Percentiles rank a stretch among this genome's conserved stretches.
Conservation (phyloP, 2,888 invertebrate species). For the Deilephila porcellus region DNA sequence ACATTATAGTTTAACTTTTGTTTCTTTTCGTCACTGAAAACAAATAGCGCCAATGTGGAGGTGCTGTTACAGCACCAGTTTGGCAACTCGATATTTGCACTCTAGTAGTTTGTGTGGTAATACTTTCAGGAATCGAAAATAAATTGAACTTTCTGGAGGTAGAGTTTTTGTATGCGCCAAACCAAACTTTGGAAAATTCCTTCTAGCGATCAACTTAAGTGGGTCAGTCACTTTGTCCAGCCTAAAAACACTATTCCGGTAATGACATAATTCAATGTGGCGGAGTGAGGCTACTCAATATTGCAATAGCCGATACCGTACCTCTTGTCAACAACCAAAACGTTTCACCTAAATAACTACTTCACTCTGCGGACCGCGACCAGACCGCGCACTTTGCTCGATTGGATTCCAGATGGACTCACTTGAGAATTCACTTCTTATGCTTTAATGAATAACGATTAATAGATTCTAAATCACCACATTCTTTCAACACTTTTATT, state of each 20-base stretch:
- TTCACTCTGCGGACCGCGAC: conserved; percentile 57
- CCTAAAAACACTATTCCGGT: neutral
- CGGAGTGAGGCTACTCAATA: conserved; percentile 47
- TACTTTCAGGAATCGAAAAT: neutral
- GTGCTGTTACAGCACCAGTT: conserved; percentile 34
- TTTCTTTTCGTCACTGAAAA: conserved; percentile 64
- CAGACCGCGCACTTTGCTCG: conserved; percentile 75
- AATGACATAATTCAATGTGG: conserved; percentile 43
- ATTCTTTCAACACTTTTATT: neutral
- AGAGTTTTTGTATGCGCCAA: too few species aligned
- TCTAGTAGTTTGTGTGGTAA: conserved; percentile 6
- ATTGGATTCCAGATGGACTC: conserved; percentile 77
- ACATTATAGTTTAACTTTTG: conserved; percentile 80
- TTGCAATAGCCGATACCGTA: conserved; percentile 58
- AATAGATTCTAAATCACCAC: conserved; percentile 41
- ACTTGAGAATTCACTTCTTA: conserved; percentile 56
- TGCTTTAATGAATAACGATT: conserved; percentile 38
- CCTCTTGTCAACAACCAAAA: conserved; percentile 71
- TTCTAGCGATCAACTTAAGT: too few species aligned
- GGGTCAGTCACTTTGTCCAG: neutral
- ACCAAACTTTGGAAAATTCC: too few species aligned
- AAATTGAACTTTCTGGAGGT: too few species aligned
- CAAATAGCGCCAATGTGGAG: conserved; percentile 54
- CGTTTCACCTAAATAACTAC: conserved; percentile 75
- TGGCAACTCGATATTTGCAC: conserved; percentile 11